phyloP scores from a whole-genome alignment of 2,797 vertebrate genomes.

The Sphenodon punctatus region DNA sequence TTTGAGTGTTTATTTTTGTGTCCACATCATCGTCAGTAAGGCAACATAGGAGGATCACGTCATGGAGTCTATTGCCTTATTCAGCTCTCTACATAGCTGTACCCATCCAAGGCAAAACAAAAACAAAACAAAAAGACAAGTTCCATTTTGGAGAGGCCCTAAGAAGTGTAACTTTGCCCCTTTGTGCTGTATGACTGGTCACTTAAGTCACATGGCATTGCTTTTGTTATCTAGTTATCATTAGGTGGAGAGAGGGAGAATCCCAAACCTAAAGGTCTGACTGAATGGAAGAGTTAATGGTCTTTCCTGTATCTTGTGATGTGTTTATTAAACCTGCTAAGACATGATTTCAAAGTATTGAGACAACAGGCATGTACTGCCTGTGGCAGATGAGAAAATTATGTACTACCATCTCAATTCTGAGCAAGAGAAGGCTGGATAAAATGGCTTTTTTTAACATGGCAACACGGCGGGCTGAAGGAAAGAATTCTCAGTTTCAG shows the following conservation, averaged over 20 bases:
- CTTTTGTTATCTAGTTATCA: neutral
- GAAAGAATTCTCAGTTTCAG: neutral
- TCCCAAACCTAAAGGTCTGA: neutral
- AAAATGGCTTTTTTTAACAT: neutral
- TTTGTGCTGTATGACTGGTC: neutral
- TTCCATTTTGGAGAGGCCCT: too few species aligned
- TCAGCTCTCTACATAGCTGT: neutral
- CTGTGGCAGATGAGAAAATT: slow-evolving; percentile 6
- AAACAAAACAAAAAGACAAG: neutral
- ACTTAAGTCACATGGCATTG: too few species aligned
- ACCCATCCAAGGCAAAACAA: too few species aligned
- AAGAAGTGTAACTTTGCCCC: neutral
- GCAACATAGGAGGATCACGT: neutral
- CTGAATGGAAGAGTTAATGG: neutral
- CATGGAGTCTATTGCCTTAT: too few species aligned
- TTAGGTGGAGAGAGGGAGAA: neutral
- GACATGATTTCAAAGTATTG: neutral
- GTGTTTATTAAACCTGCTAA: neutral
- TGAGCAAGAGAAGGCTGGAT: neutral
- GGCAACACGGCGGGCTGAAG: neutral
- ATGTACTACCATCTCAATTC: neutral
- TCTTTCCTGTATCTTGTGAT: neutral
- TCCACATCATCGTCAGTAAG: neutral
- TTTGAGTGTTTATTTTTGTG: neutral
- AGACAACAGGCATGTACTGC: neutral